Evolutionary conservation across 2,888 invertebrate genomes (phyloP).

Genomic region (Hemaris fuciformis): DNA sequence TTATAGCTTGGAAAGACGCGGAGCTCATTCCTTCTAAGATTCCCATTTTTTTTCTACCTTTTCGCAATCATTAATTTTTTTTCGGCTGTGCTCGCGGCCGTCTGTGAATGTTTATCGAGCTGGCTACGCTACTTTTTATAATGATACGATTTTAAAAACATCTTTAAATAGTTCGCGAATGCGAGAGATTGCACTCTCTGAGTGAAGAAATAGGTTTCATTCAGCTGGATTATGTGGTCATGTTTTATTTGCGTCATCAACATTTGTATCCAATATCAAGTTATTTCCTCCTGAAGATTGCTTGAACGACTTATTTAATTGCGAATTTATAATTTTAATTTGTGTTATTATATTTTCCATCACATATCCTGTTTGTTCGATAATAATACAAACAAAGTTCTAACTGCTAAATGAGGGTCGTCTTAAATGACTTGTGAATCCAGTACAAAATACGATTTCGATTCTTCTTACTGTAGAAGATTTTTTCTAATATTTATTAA

Average conservation of each 20-base stretch:
- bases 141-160: conserved; percentile 23
- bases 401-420: too few relatives aligned
- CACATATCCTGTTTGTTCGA: too few relatives aligned
- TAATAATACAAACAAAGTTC: too few relatives aligned
- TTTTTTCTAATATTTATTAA: too few relatives aligned
- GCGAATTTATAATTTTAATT: too few relatives aligned
- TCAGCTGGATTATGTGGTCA: not conserved
- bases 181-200: not conserved
- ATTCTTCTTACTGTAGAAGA: too few relatives aligned
- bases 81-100: conserved; percentile 34
- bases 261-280: too few relatives aligned
- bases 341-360: too few relatives aligned
- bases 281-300: too few relatives aligned
- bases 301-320: too few relatives aligned
- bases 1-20: conserved; percentile 72
- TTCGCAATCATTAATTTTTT: conserved; percentile 63
- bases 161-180: not conserved
- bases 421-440: too few relatives aligned
- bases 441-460: too few relatives aligned
- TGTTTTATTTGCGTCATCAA: not conserved
- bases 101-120: conserved; percentile 31
- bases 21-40: conserved; percentile 71
- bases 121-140: conserved; percentile 28
- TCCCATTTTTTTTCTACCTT: conserved; percentile 43
- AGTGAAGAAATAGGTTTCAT: not conserved